Conservation (phyloP, 2,797 vertebrate genomes). For the Mareca penelope region DNA sequence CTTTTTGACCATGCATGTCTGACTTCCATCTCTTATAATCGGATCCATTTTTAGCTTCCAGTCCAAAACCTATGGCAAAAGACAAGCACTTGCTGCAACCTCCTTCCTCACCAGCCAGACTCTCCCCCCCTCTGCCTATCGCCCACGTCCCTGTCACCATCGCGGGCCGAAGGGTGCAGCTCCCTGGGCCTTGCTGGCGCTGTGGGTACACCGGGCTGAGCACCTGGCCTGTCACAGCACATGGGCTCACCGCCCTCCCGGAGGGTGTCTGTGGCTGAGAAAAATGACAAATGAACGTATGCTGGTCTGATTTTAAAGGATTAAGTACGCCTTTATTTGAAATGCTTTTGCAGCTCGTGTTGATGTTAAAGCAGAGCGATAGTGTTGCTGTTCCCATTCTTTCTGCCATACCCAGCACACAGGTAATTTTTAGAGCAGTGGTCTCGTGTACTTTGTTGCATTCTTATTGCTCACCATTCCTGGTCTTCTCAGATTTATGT, state of each 20-base stretch:
- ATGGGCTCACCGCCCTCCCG: background rate
- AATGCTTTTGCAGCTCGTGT: background rate
- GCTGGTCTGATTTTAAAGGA: background rate
- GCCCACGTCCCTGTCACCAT: fast-evolving
- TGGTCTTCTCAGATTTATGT: background rate
- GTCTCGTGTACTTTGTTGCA: background rate
- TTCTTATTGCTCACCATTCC: background rate
- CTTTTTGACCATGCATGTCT: background rate
- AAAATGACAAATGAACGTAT: background rate
- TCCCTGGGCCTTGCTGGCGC: fast-evolving
- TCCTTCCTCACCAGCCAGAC: background rate
- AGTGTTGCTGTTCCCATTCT: background rate
- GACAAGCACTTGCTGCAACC: background rate
- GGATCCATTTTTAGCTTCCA: conserved; percentile 1
- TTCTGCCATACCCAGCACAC: fast-evolving
- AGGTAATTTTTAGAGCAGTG: background rate
- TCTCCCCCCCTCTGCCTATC: background rate
- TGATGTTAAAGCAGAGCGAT: background rate
- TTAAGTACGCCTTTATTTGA: background rate
- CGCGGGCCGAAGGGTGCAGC: background rate
- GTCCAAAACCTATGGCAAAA: background rate
- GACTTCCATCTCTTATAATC: background rate
- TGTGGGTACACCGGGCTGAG: background rate
- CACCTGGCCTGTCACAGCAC: background rate
- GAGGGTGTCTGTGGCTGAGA: background rate